Evolutionary conservation across 2,113 vertebrate genomes (phyloP).

Genomic region (Tachycineta bicolor): DNA sequence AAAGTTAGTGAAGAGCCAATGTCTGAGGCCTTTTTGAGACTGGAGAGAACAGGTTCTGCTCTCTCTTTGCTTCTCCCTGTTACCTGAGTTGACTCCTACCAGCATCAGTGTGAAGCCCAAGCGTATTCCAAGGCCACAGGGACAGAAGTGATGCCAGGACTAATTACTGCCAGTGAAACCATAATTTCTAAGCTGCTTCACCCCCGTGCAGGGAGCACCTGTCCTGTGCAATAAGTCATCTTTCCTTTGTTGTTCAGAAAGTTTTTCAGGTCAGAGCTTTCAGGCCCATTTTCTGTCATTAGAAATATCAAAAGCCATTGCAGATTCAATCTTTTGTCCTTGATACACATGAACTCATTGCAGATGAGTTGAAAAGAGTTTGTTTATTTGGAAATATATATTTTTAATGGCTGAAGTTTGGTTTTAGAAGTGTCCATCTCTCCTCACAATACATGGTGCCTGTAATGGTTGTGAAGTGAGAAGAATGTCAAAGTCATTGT

Average conservation of each 20-base stretch:
- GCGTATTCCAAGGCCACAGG: not conserved
- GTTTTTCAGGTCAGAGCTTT: not conserved
- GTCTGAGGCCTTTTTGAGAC: not conserved
- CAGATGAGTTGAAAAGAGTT: not conserved
- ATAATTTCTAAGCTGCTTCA: not conserved
- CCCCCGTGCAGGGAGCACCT: not conserved
- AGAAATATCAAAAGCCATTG: not conserved
- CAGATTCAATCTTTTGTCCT: not conserved
- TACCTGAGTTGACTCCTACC: not conserved
- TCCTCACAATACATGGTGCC: not conserved
- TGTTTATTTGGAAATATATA: not conserved
- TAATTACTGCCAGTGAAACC: not conserved
- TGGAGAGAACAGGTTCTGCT: not conserved
- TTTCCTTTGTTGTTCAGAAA: not conserved
- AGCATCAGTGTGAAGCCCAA: not conserved
- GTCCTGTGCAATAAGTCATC: not conserved
- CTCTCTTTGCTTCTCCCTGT: not conserved
- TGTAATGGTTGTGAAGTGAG: not conserved
- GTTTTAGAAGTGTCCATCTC: not conserved
- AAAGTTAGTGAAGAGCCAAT: conserved; percentile 59
- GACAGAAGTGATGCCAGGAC: not conserved
- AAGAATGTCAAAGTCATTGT: not conserved
- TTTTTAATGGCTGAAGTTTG: not conserved
- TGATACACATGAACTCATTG: not conserved
- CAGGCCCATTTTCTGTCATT: not conserved